Evolutionary conservation across 2,888 invertebrate genomes (phyloP).

Genomic region (Cheilosia impressa): DNA sequence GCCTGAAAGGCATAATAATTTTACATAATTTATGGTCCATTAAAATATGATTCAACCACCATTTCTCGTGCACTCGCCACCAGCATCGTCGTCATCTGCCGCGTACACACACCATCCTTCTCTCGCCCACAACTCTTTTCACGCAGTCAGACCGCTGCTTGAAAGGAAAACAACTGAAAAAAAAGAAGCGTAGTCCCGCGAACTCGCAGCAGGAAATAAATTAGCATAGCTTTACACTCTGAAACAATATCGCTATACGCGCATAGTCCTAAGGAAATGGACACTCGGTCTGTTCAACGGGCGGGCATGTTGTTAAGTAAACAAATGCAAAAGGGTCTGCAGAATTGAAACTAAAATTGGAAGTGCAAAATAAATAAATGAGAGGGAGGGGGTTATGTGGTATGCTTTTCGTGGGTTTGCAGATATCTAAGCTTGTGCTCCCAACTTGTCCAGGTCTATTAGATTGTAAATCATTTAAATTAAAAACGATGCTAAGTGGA

Average conservation of each 20-base stretch:
- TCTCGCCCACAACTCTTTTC: constrained; percentile 33
- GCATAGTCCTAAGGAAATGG: constrained; percentile 15
- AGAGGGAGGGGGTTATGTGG: background rate
- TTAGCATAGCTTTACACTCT: constrained; percentile 65
- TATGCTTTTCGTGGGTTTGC: background rate
- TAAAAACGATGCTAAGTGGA: too few species aligned
- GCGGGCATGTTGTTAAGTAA: background rate
- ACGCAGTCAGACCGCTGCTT: constrained; percentile 12
- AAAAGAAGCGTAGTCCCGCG: constrained; percentile 41
- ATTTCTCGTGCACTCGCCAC: constrained; percentile 52
- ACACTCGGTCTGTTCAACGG: constrained; percentile 28
- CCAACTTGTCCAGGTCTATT: too few species aligned
- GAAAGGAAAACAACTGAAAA: background rate
- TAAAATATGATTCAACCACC: constrained; percentile 63
- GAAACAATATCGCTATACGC: constrained; percentile 34
- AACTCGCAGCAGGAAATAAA: constrained; percentile 58
- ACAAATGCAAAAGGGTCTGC: constrained; percentile 8
- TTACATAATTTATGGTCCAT: constrained; percentile 73
- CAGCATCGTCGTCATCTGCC: background rate
- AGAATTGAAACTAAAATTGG: constrained; percentile 36
- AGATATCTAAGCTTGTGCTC: too few species aligned
- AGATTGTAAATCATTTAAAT: too few species aligned
- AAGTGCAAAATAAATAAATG: background rate
- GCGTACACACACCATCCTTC: too few species aligned
- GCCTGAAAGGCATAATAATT: constrained; percentile 61